Evolutionary conservation across 1,140 invertebrate species (phyloP), one percentile per base, ranked within the genome.

Genomic region (Drosophila cardini): DNA sequence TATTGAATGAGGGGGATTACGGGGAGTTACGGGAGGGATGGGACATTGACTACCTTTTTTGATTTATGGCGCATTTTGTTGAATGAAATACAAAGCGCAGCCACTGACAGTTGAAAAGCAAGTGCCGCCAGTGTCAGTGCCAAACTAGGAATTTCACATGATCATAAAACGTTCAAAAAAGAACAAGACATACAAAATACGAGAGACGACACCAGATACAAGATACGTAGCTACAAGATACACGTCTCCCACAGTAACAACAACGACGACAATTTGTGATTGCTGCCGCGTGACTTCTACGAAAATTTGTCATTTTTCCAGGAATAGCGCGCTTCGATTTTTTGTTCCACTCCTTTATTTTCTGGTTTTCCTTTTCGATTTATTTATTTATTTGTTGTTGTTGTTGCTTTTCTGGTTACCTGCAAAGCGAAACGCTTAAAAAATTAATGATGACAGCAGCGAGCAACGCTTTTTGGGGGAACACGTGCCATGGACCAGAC

Each of bases 41-140:
- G 26, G 38, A 8, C 4, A 0, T 16, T 13, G 36, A 38, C 60
- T 56, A 38, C 68, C 61, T 63, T 84, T 90, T 87, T 90, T 87
- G 84, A 87, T 87, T 87, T 87, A 87, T 87, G 84, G 80, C 80
- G 76, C 73, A 86, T 85, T 26, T 86, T 83, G 83, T 86, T 78
- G 76, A 74, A 74, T 74, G 68, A 60, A 81, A 79, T 69, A 87
- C 84, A 87, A 87, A 87, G 83, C 84, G 84, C 76, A 89, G 79
- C 68, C 83, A 87, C 84, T 83, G 72, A 75, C 76, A 79, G 67
- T 78, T 76, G 72, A 64, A 74, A 61, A 84, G 81, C 78, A 86
- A 84, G 81, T 86, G 81, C 82, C 81, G 82, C 83, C 76, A 21
- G 10, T n/a, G 82, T 79, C 76, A 21, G 10, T n/a, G 72, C 56